Percentiles rank a stretch among this genome's conserved stretches.
Conservation (phyloP, 2,888 invertebrate species). For the Dione vanillae region DNA sequence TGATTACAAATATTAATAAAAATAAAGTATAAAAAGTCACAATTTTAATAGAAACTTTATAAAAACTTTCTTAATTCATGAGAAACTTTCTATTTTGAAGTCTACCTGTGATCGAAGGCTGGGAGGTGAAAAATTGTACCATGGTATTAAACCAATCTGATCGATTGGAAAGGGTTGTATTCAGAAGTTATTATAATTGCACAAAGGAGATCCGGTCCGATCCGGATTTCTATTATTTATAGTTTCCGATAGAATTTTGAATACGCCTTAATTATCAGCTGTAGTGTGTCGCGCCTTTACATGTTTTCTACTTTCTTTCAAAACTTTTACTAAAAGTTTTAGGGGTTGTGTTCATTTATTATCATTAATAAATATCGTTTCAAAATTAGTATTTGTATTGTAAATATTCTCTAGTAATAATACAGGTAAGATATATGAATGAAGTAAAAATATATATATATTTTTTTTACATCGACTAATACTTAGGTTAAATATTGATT, state of each 20-base stretch:
- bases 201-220: conserved; percentile 83
- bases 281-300: conserved; percentile 72
- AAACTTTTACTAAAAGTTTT: conserved; percentile 55
- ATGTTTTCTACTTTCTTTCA: conserved; percentile 66
- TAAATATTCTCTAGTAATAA: neutral
- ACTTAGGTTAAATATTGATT: conserved; percentile 63
- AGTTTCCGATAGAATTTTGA: conserved; percentile 81
- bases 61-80: conserved; percentile 32
- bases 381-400: neutral
- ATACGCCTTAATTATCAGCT: conserved; percentile 84
- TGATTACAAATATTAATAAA: too few species aligned
- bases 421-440: neutral
- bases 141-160: conserved; percentile 79
- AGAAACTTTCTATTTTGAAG: conserved; percentile 44
- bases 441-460: neutral
- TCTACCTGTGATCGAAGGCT: conserved; percentile 66
- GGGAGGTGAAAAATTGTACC: conserved; percentile 69
- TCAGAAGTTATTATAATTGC: conserved; percentile 75
- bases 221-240: conserved; percentile 81
- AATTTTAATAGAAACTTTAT: neutral
- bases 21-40: neutral
- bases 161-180: conserved; percentile 80
- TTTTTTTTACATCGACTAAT: conserved; percentile 39
- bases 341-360: neutral
- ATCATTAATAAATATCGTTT: neutral